phyloP scores from a whole-genome alignment of 2,888 invertebrate species.

The Omphaloscelis lunosa region DNA sequence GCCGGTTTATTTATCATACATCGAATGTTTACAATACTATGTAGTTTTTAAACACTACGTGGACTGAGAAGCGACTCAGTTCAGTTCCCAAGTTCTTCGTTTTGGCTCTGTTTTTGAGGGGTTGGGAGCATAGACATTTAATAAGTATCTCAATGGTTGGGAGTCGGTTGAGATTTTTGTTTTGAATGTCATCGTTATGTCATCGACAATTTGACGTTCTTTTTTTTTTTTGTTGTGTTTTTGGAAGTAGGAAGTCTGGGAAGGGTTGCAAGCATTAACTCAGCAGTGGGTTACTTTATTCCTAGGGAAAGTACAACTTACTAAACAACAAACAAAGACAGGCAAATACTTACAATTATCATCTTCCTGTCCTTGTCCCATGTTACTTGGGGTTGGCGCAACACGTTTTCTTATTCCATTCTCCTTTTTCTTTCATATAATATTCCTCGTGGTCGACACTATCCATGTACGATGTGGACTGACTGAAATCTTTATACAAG shows the following conservation, averaged over 20 bases:
- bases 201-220: neutral
- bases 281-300: neutral
- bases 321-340: neutral
- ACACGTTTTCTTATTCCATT: neutral
- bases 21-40: slow-evolving; percentile 43
- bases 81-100: neutral
- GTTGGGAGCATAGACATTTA: too few relatives aligned
- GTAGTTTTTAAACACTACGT: slow-evolving; percentile 8
- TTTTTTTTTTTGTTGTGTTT: neutral
- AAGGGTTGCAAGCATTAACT: slow-evolving; percentile 23
- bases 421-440: too few relatives aligned
- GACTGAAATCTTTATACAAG: too few relatives aligned
- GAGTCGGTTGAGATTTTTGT: too few relatives aligned
- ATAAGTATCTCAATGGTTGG: too few relatives aligned
- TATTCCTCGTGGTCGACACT: too few relatives aligned
- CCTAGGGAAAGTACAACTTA: neutral
- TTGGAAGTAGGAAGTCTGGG: neutral
- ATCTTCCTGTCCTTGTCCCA: neutral
- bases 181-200: neutral
- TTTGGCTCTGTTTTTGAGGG: neutral
- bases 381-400: too few relatives aligned
- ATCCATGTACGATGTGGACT: too few relatives aligned
- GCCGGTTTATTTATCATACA: slow-evolving; percentile 47
- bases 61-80: neutral
- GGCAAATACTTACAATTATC: neutral